Percentiles rank a stretch among this genome's conserved stretches.
phyloP scores from a whole-genome alignment of 2,113 vertebrate genomes.

The Mionectes macconnelli region DNA sequence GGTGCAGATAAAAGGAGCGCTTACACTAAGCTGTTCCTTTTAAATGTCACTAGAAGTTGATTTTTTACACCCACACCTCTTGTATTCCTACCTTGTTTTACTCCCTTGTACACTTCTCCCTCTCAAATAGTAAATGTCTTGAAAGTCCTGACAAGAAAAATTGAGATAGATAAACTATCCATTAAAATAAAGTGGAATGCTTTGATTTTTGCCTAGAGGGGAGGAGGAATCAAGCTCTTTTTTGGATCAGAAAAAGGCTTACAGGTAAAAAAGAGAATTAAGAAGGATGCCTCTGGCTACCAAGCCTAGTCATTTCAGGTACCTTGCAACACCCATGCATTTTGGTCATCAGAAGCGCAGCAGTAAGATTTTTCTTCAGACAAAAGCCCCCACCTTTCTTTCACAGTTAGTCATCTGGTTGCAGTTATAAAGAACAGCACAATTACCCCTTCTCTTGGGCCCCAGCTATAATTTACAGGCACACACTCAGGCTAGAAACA shows the following conservation, averaged over 20 bases:
- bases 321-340: background rate
- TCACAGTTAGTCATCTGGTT: background rate
- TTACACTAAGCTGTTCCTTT: background rate
- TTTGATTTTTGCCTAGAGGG: slow-evolving; percentile 49
- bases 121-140: background rate
- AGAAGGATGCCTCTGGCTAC: background rate
- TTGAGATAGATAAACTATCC: background rate
- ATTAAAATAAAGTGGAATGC: slow-evolving; percentile 35
- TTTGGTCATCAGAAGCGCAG: background rate
- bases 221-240: background rate
- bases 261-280: background rate
- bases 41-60: background rate
- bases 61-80: background rate
- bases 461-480: background rate
- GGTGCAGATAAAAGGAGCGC: background rate
- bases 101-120: background rate
- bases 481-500: background rate
- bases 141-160: background rate
- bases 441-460: background rate
- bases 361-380: background rate
- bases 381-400: background rate
- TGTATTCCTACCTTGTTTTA: background rate
- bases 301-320: background rate
- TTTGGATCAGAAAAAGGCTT: background rate
- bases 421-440: background rate